phyloP scores from a whole-genome alignment of 92 coral and sea anemone genomes.

The Palythoa grandiflora region DNA sequence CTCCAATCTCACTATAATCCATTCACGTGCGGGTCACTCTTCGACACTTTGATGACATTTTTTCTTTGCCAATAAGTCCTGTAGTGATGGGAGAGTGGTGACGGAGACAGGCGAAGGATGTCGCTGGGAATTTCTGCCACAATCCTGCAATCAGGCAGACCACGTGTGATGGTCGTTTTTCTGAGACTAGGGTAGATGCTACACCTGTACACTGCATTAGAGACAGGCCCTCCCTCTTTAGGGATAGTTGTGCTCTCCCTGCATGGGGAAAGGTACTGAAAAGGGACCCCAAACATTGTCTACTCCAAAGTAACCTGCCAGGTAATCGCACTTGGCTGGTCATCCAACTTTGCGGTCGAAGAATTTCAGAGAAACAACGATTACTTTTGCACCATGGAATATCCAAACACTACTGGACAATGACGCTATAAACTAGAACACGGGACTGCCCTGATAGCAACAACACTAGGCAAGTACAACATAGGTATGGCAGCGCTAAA shows the following conservation, averaged over 20 bases:
- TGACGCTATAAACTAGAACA: constrained; percentile 12
- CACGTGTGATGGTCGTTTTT: constrained; percentile 1
- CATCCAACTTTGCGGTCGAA: constrained; percentile 1
- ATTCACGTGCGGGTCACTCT: not conserved
- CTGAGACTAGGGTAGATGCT: constrained; percentile 1
- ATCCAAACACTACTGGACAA: constrained; percentile 29
- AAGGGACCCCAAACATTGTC: constrained; percentile 18
- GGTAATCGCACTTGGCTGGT: not conserved
- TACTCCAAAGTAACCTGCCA: not conserved
- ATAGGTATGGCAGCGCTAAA: not conserved
- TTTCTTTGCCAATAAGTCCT: not conserved
- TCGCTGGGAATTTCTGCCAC: not conserved
- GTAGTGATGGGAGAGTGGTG: not conserved
- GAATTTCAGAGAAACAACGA: not conserved
- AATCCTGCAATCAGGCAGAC: constrained; percentile 18
- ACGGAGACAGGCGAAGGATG: not conserved
- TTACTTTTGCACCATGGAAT: not conserved
- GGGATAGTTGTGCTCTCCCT: constrained; percentile 14
- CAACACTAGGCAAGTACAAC: constrained; percentile 10
- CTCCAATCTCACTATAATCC: not conserved
- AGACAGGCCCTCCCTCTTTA: constrained; percentile 1
- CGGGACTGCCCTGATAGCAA: constrained; percentile 32
- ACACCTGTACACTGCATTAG: not conserved
- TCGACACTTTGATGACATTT: not conserved
- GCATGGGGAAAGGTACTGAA: constrained; percentile 9